Conservation (phyloP, 2,888 invertebrate species). For the Dichetophora obliterata region DNA sequence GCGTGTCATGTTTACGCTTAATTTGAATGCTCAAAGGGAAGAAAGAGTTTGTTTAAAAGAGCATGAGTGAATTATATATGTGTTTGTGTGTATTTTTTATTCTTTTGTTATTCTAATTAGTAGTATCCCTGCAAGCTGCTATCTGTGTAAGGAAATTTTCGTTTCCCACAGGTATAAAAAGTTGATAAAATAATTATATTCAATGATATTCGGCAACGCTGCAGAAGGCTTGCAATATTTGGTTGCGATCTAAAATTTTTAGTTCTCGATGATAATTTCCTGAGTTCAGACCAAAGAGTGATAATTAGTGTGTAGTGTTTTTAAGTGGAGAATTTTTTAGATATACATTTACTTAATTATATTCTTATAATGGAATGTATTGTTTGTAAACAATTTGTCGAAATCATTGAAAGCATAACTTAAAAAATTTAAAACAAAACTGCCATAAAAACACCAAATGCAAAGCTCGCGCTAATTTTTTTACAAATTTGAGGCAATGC, state of each 20-base stretch:
- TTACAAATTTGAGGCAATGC: too few species aligned
- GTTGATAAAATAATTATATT: too few species aligned
- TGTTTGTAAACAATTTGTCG: too few species aligned
- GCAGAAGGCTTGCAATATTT: not conserved
- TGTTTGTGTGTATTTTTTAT: constrained; percentile 37
- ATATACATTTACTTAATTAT: not conserved
- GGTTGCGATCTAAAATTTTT: not conserved
- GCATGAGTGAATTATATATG: not conserved
- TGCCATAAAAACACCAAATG: too few species aligned
- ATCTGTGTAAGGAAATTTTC: not conserved
- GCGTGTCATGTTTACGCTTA: constrained; percentile 51
- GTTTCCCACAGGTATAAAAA: constrained; percentile 22
- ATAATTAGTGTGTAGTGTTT: not conserved
- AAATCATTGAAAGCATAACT: too few species aligned
- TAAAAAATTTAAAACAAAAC: too few species aligned
- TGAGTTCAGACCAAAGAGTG: not conserved
- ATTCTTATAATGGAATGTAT: too few species aligned
- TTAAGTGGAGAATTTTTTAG: not conserved
- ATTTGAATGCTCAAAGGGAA: constrained; percentile 37
- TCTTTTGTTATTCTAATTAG: constrained; percentile 57
- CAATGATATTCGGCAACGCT: not conserved
- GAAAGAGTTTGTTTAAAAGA: constrained; percentile 1
- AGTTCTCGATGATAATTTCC: not conserved
- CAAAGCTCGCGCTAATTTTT: too few species aligned
- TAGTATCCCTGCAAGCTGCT: constrained; percentile 43